phyloP scores from a whole-genome alignment of 2,888 invertebrate genomes.

The Koerneria pararmatus region DNA sequence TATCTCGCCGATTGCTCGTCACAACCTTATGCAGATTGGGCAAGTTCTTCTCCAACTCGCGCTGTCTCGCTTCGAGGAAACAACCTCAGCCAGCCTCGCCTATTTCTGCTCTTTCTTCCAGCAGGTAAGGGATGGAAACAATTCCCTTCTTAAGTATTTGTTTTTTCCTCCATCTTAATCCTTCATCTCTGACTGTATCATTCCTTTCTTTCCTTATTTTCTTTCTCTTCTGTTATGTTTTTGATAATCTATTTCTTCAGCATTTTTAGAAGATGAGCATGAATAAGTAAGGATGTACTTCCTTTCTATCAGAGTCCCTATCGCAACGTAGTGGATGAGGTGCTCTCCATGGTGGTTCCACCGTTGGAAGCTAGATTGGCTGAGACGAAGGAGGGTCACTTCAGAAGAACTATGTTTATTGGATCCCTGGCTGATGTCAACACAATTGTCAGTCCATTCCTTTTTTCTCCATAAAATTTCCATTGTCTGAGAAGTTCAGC shows the following conservation, averaged over 20 bases:
- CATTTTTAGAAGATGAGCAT: neutral
- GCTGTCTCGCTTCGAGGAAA: too few species aligned
- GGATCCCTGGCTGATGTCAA: slow-evolving; percentile 48
- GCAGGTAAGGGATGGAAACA: too few species aligned
- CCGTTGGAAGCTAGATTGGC: slow-evolving; percentile 20
- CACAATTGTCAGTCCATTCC: slow-evolving; percentile 40
- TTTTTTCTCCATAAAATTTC: too few species aligned
- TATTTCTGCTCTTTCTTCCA: too few species aligned
- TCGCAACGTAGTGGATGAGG: slow-evolving; percentile 44
- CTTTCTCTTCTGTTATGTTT: neutral
- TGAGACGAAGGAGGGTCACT: slow-evolving; percentile 22
- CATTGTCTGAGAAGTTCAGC: too few species aligned
- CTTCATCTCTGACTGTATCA: too few species aligned
- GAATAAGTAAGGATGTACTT: neutral
- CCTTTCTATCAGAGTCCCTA: slow-evolving; percentile 23
- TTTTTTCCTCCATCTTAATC: too few species aligned
- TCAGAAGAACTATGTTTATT: slow-evolving; percentile 28
- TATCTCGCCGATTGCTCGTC: slow-evolving; percentile 79
- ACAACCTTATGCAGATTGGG: slow-evolving; percentile 68
- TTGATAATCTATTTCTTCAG: neutral
- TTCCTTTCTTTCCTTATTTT: too few species aligned
- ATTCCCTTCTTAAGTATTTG: too few species aligned
- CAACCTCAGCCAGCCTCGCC: too few species aligned
- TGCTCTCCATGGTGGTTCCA: slow-evolving; percentile 26
- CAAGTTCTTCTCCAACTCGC: slow-evolving; percentile 29